Evolutionary conservation across 2,113 vertebrate genomes (phyloP), one percentile per base, ranked within the genome.

Genomic region (Picathartes gymnocephalus): DNA sequence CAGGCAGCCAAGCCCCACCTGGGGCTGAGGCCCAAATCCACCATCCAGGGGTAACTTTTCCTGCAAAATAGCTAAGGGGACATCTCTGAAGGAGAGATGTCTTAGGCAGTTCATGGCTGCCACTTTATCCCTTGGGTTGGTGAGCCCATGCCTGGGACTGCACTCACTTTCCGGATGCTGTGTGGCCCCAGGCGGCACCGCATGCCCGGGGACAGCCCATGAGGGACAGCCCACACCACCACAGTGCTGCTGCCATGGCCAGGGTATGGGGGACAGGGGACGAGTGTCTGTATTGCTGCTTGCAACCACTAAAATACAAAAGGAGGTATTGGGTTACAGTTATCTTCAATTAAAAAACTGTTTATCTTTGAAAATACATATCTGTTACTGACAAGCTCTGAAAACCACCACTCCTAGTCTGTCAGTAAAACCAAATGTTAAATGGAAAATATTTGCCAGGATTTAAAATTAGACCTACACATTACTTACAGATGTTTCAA

Each of bases 401-500:
- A 96, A 98, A 97, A 88, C 96, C 95, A 85, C 96, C 4, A 65
- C 97, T 96, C 93, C 89, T 92, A 97, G 95, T 95, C 96, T 97
- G 98, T 98, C 98, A 98, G 97, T 97, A 97, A 97, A 97, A 98
- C 96, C 97, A 96, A 98, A 98, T 97, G 98, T 98, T 98, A 98
- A 98, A 98, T 95, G 97, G 98, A 98, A 98, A 98, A 98, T 98
- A 98, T 98, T 98, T 98, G 98, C 97, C 98, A 97, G 97, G 98
- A 98, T 98, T 98, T 98, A 98, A 98, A 98, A 98, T 98, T 98
- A 98, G 98, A 98, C 97, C 97, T 96, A 97, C 97, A 98, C 98
- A 98, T 98, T 98, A 98, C 98, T 99, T 99, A 98, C 99, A 99
- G 99, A 99, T 99, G 99, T 99, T 98, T 97, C 98, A 96, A 98